phyloP scores from a whole-genome alignment of 1,140 invertebrate species.

The Bathynomus jamesi region DNA sequence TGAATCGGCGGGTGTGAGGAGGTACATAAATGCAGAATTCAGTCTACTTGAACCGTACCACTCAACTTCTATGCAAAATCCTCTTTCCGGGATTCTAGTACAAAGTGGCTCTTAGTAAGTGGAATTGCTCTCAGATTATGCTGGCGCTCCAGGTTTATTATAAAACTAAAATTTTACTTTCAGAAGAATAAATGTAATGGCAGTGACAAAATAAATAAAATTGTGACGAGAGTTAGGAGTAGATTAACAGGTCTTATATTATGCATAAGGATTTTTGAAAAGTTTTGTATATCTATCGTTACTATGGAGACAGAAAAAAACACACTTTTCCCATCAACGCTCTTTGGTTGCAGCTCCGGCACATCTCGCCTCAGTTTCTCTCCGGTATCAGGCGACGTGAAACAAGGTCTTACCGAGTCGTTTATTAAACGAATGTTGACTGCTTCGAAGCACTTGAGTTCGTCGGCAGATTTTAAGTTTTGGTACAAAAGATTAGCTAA shows the following conservation, averaged over 20 bases:
- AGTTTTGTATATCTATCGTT: too few species aligned
- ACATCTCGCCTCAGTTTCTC: neutral
- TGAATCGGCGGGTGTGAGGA: conserved; percentile 23
- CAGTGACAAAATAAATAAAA: too few species aligned
- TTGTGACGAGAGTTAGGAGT: too few species aligned
- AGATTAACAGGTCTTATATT: too few species aligned
- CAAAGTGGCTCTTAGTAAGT: conserved; percentile 34
- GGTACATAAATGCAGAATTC: conserved; percentile 24
- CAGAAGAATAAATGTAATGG: too few species aligned
- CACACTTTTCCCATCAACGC: too few species aligned
- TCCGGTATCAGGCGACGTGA: neutral
- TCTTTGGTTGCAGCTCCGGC: too few species aligned
- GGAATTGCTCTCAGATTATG: too few species aligned
- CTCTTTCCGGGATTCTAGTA: conserved; percentile 23
- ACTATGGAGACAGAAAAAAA: too few species aligned
- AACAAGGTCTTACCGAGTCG: conserved; percentile 1
- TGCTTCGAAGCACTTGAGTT: conserved; percentile 4
- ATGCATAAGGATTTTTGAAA: too few species aligned
- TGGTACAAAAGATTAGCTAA: conserved; percentile 14
- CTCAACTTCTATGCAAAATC: neutral
- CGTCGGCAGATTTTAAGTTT: conserved; percentile 6
- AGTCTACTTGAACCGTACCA: conserved; percentile 21
- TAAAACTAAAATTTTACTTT: too few species aligned
- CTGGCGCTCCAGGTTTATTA: too few species aligned
- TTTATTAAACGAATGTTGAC: conserved; percentile 15